Conservation (phyloP, 2,888 invertebrate species). For the Chouioia cunea region DNA sequence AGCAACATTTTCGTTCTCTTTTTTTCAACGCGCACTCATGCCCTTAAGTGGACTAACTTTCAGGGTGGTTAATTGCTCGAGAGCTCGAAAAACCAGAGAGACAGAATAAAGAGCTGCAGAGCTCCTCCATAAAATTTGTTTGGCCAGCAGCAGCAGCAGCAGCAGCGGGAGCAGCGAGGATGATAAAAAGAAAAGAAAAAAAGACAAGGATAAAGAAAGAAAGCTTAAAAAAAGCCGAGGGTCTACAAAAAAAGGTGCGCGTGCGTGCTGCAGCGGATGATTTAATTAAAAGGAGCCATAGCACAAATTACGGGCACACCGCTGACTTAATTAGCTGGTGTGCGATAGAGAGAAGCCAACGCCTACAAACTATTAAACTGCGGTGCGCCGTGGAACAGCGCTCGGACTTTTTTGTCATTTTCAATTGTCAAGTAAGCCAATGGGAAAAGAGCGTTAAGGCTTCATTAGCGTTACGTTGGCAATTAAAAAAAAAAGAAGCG, state of each 20-base stretch:
- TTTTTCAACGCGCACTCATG: slow-evolving; percentile 17
- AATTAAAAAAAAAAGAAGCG: slow-evolving; percentile 68
- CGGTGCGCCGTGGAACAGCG: too few species aligned
- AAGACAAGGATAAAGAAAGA: slow-evolving; percentile 16
- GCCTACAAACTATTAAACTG: too few species aligned
- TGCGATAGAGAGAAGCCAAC: neutral
- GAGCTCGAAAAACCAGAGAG: slow-evolving; percentile 47
- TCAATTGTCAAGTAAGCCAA: too few species aligned
- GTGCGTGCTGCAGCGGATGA: slow-evolving; percentile 63
- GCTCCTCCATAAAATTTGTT: slow-evolving; percentile 63
- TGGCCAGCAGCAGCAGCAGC: slow-evolving; percentile 56
- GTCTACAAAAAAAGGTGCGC: slow-evolving; percentile 44
- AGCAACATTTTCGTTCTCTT: slow-evolving; percentile 41
- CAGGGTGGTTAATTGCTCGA: slow-evolving; percentile 60
- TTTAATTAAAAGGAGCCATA: slow-evolving; percentile 69
- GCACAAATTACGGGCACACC: slow-evolving; percentile 69
- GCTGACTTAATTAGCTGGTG: slow-evolving; percentile 23
- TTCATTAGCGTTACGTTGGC: slow-evolving; percentile 57
- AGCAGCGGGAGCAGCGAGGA: slow-evolving; percentile 5
- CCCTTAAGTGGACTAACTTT: slow-evolving; percentile 48
- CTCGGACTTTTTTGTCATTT: too few species aligned
- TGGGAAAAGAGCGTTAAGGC: slow-evolving; percentile 7
- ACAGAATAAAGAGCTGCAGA: slow-evolving; percentile 39
- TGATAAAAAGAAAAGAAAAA: slow-evolving; percentile 1
- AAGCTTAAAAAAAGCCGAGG: slow-evolving; percentile 49